A percentile compares a stretch with the other conserved stretches of the same genome.
phyloP scores from a whole-genome alignment of 2,113 vertebrate species.

The Seriola quinqueradiata region DNA sequence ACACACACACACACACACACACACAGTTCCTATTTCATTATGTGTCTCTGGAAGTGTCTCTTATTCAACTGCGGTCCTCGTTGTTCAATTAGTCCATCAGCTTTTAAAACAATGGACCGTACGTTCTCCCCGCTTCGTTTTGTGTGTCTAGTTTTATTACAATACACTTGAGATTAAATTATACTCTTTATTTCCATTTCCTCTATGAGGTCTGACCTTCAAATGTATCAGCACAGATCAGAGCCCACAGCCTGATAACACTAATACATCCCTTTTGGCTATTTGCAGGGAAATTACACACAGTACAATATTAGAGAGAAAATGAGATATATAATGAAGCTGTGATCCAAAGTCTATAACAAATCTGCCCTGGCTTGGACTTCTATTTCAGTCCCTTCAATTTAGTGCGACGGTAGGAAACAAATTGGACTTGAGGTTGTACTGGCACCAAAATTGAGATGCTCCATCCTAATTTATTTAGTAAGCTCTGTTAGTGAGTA shows the following conservation, averaged over 20 bases:
- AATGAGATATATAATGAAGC: conserved; percentile 74
- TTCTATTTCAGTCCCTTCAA: conserved; percentile 61
- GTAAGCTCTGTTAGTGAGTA: conserved; percentile 42
- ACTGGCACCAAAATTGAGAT: conserved; percentile 52
- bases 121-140: conserved; percentile 26
- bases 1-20: neutral
- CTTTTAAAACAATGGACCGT: conserved; percentile 56
- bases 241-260: conserved; percentile 59
- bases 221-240: conserved; percentile 69
- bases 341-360: conserved; percentile 58
- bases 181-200: conserved; percentile 72
- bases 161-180: conserved; percentile 74
- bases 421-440: conserved; percentile 66
- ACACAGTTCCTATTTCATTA: conserved; percentile 57
- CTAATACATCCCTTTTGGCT: conserved; percentile 66
- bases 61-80: conserved; percentile 57
- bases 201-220: conserved; percentile 70
- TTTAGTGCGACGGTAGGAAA: conserved; percentile 55
- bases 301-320: conserved; percentile 60
- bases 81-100: conserved; percentile 66
- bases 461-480: conserved; percentile 59
- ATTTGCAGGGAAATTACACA: conserved; percentile 70
- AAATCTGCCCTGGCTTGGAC: conserved; percentile 47
- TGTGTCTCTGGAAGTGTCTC: conserved; percentile 47
- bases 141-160: conserved; percentile 60